Evolutionary conservation across 2,797 vertebrate genomes (phyloP).

Genomic region (Propithecus deckenii): DNA sequence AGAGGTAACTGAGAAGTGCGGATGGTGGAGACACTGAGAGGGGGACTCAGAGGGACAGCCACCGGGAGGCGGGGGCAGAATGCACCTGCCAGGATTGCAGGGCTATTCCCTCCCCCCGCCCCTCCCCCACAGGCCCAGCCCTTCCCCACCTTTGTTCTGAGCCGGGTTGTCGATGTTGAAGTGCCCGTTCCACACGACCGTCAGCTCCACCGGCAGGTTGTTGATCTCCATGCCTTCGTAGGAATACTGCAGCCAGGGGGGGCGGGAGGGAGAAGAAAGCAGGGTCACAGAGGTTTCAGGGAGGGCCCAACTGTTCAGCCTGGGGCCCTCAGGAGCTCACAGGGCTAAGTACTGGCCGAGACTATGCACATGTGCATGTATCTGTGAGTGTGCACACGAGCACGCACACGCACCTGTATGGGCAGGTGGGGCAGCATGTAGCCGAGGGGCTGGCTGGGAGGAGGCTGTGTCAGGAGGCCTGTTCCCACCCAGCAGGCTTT

Average conservation of each 20-base stretch:
- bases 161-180: constrained; percentile 99
- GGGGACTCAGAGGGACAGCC: neutral
- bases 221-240: constrained; percentile 99
- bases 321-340: neutral
- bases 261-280: constrained; percentile 64
- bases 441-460: no score
- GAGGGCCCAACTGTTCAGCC: neutral
- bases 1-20: neutral
- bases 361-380: no score
- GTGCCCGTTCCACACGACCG: constrained; percentile 98
- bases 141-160: constrained; percentile 94
- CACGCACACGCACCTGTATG: neutral
- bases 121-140: fast-evolving
- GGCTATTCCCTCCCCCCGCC: no score
- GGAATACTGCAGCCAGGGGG: constrained; percentile 89
- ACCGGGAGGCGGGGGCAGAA: fast-evolving
- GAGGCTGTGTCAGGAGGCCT: neutral
- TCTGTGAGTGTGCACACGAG: no score
- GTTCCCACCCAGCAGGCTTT: neutral
- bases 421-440: fast-evolving
- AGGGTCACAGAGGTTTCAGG: neutral
- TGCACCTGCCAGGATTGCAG: fast-evolving
- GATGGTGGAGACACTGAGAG: neutral
- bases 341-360: neutral
- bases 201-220: constrained; percentile 96